Evolutionary conservation across 2,797 vertebrate genomes (phyloP).

Genomic region (Leptodactylus fallax): DNA sequence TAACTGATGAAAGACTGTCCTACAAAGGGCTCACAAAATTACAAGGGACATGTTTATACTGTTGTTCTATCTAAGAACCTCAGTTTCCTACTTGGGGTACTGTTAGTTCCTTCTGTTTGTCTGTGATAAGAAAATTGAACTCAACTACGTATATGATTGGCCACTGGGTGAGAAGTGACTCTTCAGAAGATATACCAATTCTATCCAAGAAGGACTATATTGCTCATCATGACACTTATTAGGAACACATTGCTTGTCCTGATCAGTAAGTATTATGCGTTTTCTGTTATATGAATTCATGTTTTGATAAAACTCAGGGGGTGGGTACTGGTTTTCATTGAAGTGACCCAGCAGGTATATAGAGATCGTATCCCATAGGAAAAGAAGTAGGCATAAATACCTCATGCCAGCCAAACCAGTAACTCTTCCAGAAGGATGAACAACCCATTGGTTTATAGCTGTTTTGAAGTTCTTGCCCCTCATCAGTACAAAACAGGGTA

Average conservation of each 20-base stretch:
- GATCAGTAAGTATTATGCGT: neutral
- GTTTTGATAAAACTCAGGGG: neutral
- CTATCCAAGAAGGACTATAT: neutral
- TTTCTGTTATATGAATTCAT: neutral
- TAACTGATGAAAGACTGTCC: no score
- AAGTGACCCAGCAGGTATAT: no score
- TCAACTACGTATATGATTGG: neutral
- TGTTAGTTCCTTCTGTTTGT: constrained; percentile 17
- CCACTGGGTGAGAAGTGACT: neutral
- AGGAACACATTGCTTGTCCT: neutral
- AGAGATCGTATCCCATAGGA: no score
- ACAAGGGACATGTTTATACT: neutral
- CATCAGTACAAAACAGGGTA: no score
- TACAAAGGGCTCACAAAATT: no score
- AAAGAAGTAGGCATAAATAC: no score
- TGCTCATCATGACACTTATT: neutral
- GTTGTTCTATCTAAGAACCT: neutral
- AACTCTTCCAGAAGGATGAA: no score
- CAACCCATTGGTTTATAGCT: no score
- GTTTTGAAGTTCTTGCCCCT: no score
- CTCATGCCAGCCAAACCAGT: no score
- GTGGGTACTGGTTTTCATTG: no score
- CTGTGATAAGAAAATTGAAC: neutral
- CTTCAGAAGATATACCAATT: no score
- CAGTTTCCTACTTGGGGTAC: neutral